These are phyloP conservation scores for Nettapus auritus DNA, from an alignment of 2,113 vertebrate species.

Conservation along the genomic window DNA sequence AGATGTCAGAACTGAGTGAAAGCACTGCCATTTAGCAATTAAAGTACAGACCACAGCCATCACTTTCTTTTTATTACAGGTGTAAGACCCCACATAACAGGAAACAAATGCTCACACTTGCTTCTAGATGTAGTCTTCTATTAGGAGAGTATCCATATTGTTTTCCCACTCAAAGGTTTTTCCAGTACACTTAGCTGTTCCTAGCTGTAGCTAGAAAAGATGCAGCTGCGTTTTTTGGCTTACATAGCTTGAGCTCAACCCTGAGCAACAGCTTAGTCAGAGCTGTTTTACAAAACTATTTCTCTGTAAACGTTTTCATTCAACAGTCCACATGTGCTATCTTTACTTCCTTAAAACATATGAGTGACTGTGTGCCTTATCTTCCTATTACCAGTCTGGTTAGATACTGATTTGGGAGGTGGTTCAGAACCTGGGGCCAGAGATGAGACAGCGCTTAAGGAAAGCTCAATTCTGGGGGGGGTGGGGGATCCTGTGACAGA, in stretches of 20 bases:
- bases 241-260: neutral
- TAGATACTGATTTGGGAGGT: neutral
- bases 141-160: neutral
- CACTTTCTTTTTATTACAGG: neutral
- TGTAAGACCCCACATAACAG: constrained; percentile 38
- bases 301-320: constrained; percentile 64
- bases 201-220: constrained; percentile 75
- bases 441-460: neutral
- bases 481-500: neutral
- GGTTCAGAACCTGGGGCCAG: neutral
- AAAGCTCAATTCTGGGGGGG: neutral
- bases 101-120: constrained; percentile 31
- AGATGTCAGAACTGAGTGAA: neutral
- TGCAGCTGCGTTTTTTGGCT: constrained; percentile 70
- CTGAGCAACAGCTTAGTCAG: constrained; percentile 60
- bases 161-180: constrained; percentile 22
- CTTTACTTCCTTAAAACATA: constrained; percentile 22
- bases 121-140: constrained; percentile 32
- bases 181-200: constrained; percentile 57
- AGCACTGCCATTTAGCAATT: neutral
- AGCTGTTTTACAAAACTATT: constrained; percentile 58
- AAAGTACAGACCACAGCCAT: neutral
- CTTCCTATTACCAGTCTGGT: neutral
- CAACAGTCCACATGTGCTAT: constrained; percentile 24
- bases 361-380: constrained; percentile 12